A percentile compares a stretch with the other conserved stretches of the same genome.
Conservation (phyloP, 35 echinoderm and acorn worm genomes). For the Diadema setosum region DNA sequence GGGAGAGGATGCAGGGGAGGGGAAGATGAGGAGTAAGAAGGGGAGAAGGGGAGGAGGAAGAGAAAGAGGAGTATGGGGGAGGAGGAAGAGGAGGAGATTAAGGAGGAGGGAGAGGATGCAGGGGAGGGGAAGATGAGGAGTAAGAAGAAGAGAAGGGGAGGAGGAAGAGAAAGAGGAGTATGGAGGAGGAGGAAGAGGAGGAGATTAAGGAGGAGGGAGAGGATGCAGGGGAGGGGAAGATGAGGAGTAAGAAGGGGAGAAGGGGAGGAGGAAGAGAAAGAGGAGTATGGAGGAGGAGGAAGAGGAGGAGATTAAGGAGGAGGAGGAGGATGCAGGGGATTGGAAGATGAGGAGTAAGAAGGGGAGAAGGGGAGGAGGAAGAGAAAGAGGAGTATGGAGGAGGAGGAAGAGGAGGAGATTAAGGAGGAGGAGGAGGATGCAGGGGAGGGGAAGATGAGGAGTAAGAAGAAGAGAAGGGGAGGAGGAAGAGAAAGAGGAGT, state of each 20-base stretch:
- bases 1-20: not conserved
- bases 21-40: not conserved
- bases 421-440: not conserved
- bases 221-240: too few relatives aligned
- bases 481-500: too few relatives aligned
- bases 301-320: not conserved
- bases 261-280: too few relatives aligned
- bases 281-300: not conserved
- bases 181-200: too few relatives aligned
- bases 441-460: not conserved
- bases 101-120: not conserved
- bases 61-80: not conserved
- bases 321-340: not conserved
- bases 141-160: not conserved
- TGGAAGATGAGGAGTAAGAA: not conserved
- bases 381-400: not conserved
- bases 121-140: not conserved
- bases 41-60: too few relatives aligned
- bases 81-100: not conserved
- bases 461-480: not conserved
- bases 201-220: too few relatives aligned
- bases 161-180: not conserved
- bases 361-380: not conserved
- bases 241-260: not conserved
- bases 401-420: not conserved